Evolutionary conservation across 2,797 vertebrate genomes (phyloP).

Genomic region (Phyllotis vaccarum): DNA sequence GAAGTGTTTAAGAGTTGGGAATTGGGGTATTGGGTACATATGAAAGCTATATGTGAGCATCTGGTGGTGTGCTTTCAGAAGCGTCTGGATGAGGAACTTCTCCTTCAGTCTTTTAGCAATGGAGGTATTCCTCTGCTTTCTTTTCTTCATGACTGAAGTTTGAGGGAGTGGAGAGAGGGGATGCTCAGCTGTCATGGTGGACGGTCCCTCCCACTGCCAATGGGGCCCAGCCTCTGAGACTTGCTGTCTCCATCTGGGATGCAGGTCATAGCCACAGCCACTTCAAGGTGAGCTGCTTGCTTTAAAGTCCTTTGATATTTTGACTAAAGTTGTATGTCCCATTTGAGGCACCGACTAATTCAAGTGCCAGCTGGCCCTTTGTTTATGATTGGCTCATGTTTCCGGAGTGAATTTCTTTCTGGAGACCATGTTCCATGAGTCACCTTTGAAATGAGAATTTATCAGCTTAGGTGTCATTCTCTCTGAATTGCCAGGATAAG

Average conservation of each 20-base stretch:
- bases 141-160: background rate
- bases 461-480: background rate
- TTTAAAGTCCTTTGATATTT: conserved; percentile 59
- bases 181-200: accelerated
- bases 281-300: conserved; percentile 36
- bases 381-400: conserved; percentile 23
- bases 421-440: conserved; percentile 53
- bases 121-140: background rate
- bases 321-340: background rate
- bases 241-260: background rate
- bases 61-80: background rate
- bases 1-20: background rate
- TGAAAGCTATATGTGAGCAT: background rate
- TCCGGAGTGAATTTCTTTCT: conserved; percentile 56
- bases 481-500: conserved; percentile 48
- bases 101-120: too few species aligned
- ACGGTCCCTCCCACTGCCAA: background rate
- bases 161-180: background rate
- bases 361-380: conserved; percentile 44
- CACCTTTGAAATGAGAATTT: conserved; percentile 60
- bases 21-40: background rate
- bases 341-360: background rate
- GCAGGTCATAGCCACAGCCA: background rate
- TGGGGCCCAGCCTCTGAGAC: background rate
- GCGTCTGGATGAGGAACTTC: background rate